These are phyloP conservation scores for Chionis minor DNA, from an alignment of 2,113 vertebrate species.

Conservation along the genomic window DNA sequence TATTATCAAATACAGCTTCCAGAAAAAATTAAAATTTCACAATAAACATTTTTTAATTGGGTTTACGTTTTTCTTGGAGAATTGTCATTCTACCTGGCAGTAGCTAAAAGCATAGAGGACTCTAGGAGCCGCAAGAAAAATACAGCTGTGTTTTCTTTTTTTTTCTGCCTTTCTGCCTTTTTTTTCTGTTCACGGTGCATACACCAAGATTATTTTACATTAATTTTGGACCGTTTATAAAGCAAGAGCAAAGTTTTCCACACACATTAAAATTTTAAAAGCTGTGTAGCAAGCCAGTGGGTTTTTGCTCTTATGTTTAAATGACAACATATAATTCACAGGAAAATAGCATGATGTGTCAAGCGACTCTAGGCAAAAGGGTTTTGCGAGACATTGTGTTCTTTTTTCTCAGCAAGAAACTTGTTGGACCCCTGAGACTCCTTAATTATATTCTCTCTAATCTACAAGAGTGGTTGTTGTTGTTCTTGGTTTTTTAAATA, in stretches of 20 bases:
- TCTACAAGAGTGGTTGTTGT: background rate
- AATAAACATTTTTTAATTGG: background rate
- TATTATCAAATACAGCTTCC: background rate
- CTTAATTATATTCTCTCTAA: constrained; percentile 34
- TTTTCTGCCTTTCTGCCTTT: background rate
- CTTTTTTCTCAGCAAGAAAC: constrained; percentile 9
- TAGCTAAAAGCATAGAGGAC: constrained; percentile 41
- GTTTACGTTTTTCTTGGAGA: constrained; percentile 31
- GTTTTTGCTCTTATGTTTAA: constrained; percentile 54
- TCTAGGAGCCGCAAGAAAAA: constrained; percentile 29
- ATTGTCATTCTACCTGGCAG: constrained; percentile 43
- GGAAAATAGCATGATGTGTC: constrained; percentile 12
- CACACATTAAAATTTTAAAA: constrained; percentile 61
- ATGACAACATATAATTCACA: constrained; percentile 33
- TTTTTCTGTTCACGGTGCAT: background rate
- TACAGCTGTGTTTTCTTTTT: background rate
- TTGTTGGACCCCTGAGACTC: background rate
- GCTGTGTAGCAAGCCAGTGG: background rate
- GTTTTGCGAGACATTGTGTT: background rate
- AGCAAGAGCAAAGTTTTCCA: constrained; percentile 52
- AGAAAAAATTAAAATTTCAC: constrained; percentile 51
- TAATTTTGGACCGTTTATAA: constrained; percentile 66
- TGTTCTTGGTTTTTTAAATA: background rate
- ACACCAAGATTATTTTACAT: constrained; percentile 60
- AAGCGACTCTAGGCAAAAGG: background rate